Evolutionary conservation across 2,113 vertebrate species (phyloP), one percentile per base, ranked within the genome.

Genomic region (Caretta caretta): DNA sequence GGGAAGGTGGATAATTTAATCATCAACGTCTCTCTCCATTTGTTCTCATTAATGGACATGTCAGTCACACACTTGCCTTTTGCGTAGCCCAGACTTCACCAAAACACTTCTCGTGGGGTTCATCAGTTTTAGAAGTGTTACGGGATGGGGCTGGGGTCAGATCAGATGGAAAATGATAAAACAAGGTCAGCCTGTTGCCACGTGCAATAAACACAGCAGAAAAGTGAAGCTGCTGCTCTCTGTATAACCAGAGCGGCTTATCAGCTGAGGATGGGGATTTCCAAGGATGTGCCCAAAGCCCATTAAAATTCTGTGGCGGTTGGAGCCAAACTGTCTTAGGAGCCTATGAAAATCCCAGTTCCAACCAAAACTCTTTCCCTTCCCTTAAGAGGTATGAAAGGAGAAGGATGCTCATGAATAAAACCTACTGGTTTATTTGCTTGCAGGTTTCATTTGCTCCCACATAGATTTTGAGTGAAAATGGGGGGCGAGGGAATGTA

Each of bases 401-500:
- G 8, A 56, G 19, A 13, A 86, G 22, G 50, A 83, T 22, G 53
- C 65, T 93, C 48, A 25, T 86, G 62, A 83, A 12, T 0, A 22
- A 65, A 46, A 10, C 29, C 1, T 2, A n/a, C 35, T 46, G 2
- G 53, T 20, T 59, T 59, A 87, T 96, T 94, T 94, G 85, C 94
- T 96, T 83, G 51, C 93, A 92, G 65, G 76, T 91, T 96, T 93
- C 91, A 83, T 91, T 96, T 92, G 76, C 91, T 91, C 88, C 78
- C 50, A 3, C 11, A 6, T 53, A 42, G 76, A 80, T 88, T 93
- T 89, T 81, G 19, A 72, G 65, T 5, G 75, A 53, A 90, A 88
- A 13, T 22, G 1, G 31, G 0, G 1, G 65, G 83, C 53, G 86
- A 4, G 59, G 6, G n/a, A 80, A 82, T 11, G 72, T 83, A 69